Conservation (phyloP, 2,113 vertebrate genomes). For the Hepsetus odoe region DNA sequence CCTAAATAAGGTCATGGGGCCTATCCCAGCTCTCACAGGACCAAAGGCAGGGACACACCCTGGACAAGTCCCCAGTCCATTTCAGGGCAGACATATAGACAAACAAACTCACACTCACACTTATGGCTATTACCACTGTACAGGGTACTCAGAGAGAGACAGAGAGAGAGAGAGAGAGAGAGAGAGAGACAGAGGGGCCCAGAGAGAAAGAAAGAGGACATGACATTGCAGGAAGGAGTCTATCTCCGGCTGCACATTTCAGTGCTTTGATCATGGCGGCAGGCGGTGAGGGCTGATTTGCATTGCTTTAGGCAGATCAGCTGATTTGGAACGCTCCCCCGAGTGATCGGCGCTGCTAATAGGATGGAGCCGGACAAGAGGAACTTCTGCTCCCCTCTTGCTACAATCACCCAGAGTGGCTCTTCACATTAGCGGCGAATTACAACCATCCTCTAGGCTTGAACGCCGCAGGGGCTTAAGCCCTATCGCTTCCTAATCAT, state of each 20-base stretch:
- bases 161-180: slow-evolving; percentile 1
- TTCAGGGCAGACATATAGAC: too few relatives aligned
- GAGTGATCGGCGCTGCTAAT: slow-evolving; percentile 55
- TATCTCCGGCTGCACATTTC: slow-evolving; percentile 37
- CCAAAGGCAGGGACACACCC: too few relatives aligned
- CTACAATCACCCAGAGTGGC: slow-evolving; percentile 56
- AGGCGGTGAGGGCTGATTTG: slow-evolving; percentile 27
- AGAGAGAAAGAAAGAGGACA: slow-evolving; percentile 28
- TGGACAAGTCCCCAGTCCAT: too few relatives aligned
- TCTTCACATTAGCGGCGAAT: slow-evolving; percentile 48
- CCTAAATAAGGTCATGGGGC: too few relatives aligned
- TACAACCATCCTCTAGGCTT: slow-evolving; percentile 31
- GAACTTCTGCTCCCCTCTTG: slow-evolving; percentile 10
- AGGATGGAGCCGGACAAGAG: slow-evolving; percentile 37
- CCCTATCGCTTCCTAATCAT: slow-evolving; percentile 30
- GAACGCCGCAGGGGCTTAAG: slow-evolving; percentile 43
- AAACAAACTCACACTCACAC: too few relatives aligned
- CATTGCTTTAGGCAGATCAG: slow-evolving; percentile 66
- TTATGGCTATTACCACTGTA: background rate
- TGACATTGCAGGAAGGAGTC: slow-evolving; percentile 29
- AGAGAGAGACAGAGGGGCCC: background rate
- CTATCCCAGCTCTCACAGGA: too few relatives aligned
- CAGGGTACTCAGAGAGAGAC: background rate
- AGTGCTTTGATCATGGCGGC: slow-evolving; percentile 44
- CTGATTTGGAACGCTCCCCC: slow-evolving; percentile 63